Conservation (phyloP, 2,888 invertebrate genomes). For the Anorthoa munda region DNA sequence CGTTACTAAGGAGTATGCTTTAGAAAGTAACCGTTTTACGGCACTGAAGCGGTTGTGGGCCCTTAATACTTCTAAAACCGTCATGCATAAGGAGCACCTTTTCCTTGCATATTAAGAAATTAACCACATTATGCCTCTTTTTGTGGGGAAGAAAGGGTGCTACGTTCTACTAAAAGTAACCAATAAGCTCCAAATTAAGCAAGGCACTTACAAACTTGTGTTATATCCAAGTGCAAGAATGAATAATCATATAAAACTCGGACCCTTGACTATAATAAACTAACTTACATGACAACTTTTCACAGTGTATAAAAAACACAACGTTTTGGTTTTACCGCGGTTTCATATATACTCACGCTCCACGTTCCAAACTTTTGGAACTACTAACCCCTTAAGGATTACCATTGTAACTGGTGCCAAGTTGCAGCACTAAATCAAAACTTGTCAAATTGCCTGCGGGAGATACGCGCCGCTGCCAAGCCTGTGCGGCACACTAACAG, state of each 20-base stretch:
- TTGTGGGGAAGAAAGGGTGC: not conserved
- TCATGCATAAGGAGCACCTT: too few relatives aligned
- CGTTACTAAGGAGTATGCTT: too few relatives aligned
- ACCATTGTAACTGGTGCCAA: conserved; percentile 54
- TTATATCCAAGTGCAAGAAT: not conserved
- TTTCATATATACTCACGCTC: conserved; percentile 34
- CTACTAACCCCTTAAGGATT: conserved; percentile 51
- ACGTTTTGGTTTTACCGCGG: conserved; percentile 9
- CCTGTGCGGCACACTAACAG: conserved; percentile 12
- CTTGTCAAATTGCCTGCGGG: conserved; percentile 58
- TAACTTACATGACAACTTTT: conserved; percentile 5
- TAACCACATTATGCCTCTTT: not conserved
- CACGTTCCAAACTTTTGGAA: conserved; percentile 32
- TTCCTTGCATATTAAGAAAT: not conserved
- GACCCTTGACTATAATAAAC: conserved; percentile 1
- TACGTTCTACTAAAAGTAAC: not conserved
- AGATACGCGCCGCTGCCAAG: conserved; percentile 58
- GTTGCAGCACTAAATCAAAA: conserved; percentile 57
- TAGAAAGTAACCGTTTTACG: too few relatives aligned
- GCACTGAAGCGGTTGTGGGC: too few relatives aligned
- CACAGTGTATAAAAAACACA: conserved; percentile 12
- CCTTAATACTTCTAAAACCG: too few relatives aligned
- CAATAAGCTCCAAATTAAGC: not conserved
- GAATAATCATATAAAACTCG: not conserved
- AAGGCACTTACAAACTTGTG: not conserved